Base-by-base conservation (phyloP, 1,140 invertebrate species). In the Platyscapa corneri region DNA sequence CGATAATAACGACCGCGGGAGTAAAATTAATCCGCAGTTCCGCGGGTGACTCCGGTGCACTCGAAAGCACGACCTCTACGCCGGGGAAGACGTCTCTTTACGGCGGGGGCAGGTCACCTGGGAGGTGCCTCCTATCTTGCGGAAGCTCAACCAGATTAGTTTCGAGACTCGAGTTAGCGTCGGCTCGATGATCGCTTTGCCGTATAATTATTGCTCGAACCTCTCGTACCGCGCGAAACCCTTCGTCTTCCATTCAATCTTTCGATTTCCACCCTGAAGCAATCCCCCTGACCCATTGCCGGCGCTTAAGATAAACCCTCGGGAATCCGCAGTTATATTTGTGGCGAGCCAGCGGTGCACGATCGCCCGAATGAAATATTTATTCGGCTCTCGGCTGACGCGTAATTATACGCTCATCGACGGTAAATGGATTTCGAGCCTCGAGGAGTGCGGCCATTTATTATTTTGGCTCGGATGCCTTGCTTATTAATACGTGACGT, bases 161-260 rank as follows among this genome's bases (percentile, higher is more conserved):
- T 76, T 87, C 56, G 70, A 78, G 86, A 79, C 80, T 86, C 79
- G 77, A 86, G 77, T 88, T 86, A 85, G 85, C 74, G 46, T 85
- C 83, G 85, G 87, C 86, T 87, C 85, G 85, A 76, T 88, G 88
- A 87, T 84, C 88, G 87, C 89, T 90, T 90, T 89, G 87, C 87
- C 86, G 70, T 80, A 85, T 88, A 89, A 90, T 90, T 89, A 90
- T 89, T 88, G 85, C 80, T 86, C 46, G 49, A 72, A 32, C 14
- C 56, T 27, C 16, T 34, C 49, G 30, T 27, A 32, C 46, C 49
- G 0, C 32, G 20, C 16, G 5, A 49, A 30, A 34, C 14, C 85
- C 76, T 64, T 70, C 53, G 56, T 30, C 60, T 39, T 30, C 49
- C n/a, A 79, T 84, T 72, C 46, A 79, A 46, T 49, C 64, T 79